These are phyloP conservation scores for Ficedula albicollis DNA, from an alignment of 2,797 vertebrate genomes.

Conservation along the genomic window DNA sequence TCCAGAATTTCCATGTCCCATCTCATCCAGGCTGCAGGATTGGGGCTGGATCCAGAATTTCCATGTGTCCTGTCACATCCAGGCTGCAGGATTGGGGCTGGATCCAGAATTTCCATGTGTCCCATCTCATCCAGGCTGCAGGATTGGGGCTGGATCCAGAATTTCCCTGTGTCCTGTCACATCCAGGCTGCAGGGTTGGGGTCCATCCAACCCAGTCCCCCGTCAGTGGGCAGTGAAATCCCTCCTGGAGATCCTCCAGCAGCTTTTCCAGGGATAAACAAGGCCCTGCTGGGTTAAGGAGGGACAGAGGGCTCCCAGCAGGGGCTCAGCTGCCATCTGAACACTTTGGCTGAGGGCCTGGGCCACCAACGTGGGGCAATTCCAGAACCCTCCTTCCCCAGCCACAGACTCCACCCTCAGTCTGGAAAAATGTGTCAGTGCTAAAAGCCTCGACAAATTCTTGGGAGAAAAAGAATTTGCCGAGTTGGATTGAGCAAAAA, in stretches of 20 bases:
- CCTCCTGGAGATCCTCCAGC: neutral
- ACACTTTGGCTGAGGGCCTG: neutral
- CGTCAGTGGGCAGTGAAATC: neutral
- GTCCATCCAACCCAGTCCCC: neutral
- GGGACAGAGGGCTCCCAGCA: neutral
- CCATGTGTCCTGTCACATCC: too few species aligned
- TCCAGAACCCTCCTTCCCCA: neutral
- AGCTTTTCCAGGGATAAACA: neutral
- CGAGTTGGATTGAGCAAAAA: neutral
- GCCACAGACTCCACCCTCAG: neutral
- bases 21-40: neutral
- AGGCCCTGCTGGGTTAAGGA: neutral
- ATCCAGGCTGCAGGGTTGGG: neutral
- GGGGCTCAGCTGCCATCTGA: neutral
- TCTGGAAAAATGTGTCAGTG: neutral
- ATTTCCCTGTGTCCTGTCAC: neutral
- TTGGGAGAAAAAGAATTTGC: neutral
- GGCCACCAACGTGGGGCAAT: neutral
- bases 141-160: neutral
- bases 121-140: neutral
- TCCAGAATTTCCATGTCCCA: neutral
- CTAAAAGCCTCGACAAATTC: neutral
- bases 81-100: neutral
- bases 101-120: neutral
- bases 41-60: neutral